Percentiles rank a stretch among this genome's conserved stretches.
Evolutionary conservation across 1,140 invertebrate genomes (phyloP).

Genomic region (Parasteatoda tepidariorum): DNA sequence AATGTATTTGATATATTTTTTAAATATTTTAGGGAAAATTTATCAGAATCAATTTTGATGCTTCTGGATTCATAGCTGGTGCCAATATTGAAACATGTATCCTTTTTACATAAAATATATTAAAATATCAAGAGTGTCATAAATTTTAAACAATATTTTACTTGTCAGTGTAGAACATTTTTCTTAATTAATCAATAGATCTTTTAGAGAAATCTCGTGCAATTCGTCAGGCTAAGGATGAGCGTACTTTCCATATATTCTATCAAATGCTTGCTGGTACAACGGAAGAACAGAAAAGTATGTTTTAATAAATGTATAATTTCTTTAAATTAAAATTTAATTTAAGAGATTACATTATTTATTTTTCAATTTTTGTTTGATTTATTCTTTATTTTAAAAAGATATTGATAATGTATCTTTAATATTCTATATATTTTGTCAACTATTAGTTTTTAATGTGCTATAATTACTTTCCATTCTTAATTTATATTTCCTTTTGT

Average conservation of each 20-base stretch:
- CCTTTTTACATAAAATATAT: conserved; percentile 38
- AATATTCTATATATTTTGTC: too few relatives aligned
- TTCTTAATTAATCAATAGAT: conserved; percentile 70
- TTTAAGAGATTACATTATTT: neutral
- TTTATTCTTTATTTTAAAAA: too few relatives aligned
- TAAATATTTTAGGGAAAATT: conserved; percentile 96
- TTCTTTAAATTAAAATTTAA: neutral
- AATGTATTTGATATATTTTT: too few relatives aligned
- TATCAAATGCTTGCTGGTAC: conserved; percentile 96
- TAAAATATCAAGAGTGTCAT: neutral
- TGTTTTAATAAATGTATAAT: neutral
- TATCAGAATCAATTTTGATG: conserved; percentile 99
- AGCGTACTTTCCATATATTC: conserved; percentile 99
- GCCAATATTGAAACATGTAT: conserved; percentile 89
- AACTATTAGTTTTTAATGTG: too few relatives aligned
- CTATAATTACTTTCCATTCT: too few relatives aligned
- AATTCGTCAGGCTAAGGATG: conserved; percentile 96
- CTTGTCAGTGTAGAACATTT: too few relatives aligned
- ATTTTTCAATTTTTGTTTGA: conserved; percentile 16
- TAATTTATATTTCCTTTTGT: too few relatives aligned
- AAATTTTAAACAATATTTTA: too few relatives aligned
- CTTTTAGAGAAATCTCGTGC: conserved; percentile 98
- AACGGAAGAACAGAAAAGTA: conserved; percentile 85
- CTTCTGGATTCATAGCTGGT: conserved; percentile 97
- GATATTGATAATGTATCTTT: too few relatives aligned